A percentile compares a stretch with the other conserved stretches of the same genome.
Evolutionary conservation across 1,140 invertebrate species (phyloP).

Genomic region (Ericerus pela): DNA sequence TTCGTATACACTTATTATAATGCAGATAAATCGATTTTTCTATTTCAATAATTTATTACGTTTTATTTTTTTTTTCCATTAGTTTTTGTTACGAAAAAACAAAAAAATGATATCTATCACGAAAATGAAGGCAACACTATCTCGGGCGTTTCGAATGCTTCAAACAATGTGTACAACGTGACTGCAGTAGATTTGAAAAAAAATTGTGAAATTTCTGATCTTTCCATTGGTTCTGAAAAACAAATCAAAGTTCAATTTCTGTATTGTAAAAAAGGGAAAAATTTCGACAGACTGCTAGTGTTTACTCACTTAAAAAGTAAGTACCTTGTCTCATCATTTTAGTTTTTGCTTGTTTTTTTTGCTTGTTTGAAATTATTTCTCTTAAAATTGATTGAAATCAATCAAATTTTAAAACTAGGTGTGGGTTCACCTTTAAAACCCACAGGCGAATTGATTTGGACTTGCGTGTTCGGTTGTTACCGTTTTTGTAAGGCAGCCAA

Average conservation of each 20-base stretch:
- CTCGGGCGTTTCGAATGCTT: no score
- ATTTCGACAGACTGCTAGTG: constrained; percentile 46
- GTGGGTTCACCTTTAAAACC: no score
- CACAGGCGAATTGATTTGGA: no score
- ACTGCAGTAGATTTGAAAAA: constrained; percentile 35
- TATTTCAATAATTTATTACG: constrained; percentile 12
- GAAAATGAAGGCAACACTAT: constrained; percentile 20
- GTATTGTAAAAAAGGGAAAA: constrained; percentile 46
- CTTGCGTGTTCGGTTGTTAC: no score
- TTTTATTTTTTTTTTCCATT: constrained; percentile 17
- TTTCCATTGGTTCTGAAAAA: constrained; percentile 38
- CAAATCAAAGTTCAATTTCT: constrained; percentile 66
- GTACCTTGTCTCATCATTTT: no score
- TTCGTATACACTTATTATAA: constrained; percentile 16
- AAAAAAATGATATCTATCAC: neutral
- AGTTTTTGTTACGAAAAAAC: constrained; percentile 18
- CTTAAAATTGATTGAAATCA: no score
- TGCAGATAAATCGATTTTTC: no score
- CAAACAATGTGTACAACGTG: neutral
- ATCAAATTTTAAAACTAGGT: no score
- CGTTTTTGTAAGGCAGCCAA: no score
- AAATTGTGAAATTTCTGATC: constrained; percentile 34
- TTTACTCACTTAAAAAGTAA: constrained; percentile 66
- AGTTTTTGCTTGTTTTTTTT: no score
- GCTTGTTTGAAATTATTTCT: no score